Base-by-base conservation (phyloP, 2,797 vertebrate genomes). In the Discoglossus pictus region DNA sequence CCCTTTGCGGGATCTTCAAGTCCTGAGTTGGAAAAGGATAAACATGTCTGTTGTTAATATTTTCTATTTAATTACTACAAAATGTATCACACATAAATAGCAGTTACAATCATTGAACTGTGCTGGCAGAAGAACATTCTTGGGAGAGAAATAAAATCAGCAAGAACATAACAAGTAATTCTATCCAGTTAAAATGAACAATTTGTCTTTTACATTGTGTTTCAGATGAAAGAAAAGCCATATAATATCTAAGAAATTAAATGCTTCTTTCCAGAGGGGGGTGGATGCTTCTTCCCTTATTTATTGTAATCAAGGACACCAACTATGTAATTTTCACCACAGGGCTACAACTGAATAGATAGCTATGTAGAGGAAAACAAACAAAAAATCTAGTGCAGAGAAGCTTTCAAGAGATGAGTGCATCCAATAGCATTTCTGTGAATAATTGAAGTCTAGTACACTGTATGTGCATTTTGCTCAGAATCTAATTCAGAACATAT, bases 241-340 rank as follows among this genome's bases (percentile, higher is more conserved):
- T 56, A 48, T 40, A 58, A 58, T 56, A 51, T 51, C 35, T 51
- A 27, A 64, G 46, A 59, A 64, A 71, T 71, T 58, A 71, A 71
- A 71, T 64, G 50, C 25, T 23, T 65, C 43, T 71, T 71, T 71
- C 53, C 61, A 64, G 46, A 43, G 43, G 64, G 48, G 47, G 63
- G 68, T 20, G 46, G 36, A 56, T 59, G 31, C 61, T 56, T 62
- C 52, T 48, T 56, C 44, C 34, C 50, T 58, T 71, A 71, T 71
- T 71, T 71, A 24, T 63, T 64, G 61, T 71, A 71, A 71, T 71
- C 61, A 71, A 71, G 53, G 61, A 71, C 53, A 58, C 21, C 46
- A 59, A 52, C 53, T 64, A 50, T 71, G 55, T 71, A 71, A 71
- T 71, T 71, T 71, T 71, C 68, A 64, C 68, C 42, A 39, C 61